Evolutionary conservation across 2,797 vertebrate species (phyloP).

Genomic region (Semotilus atromaculatus): DNA sequence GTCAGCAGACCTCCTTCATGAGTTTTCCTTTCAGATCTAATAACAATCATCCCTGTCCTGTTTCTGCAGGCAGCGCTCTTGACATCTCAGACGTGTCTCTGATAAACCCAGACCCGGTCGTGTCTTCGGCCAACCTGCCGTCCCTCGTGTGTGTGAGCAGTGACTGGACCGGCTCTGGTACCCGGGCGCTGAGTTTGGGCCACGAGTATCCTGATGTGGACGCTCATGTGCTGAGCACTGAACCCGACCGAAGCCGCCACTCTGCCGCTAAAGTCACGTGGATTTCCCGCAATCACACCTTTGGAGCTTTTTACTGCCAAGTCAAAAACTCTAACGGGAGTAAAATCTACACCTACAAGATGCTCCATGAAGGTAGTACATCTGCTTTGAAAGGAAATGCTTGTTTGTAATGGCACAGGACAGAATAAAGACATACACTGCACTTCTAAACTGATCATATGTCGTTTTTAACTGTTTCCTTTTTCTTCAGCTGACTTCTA

Average conservation of each 20-base stretch:
- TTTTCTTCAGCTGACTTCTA: constrained; percentile 80
- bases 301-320: constrained; percentile 86
- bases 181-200: constrained; percentile 71
- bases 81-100: constrained; percentile 82
- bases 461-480: background rate
- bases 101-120: constrained; percentile 86
- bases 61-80: constrained; percentile 76
- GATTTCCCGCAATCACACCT: constrained; percentile 81
- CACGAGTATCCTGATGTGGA: constrained; percentile 78
- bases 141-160: constrained; percentile 84
- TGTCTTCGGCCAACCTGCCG: constrained; percentile 76
- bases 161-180: constrained; percentile 74
- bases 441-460: constrained; percentile 3
- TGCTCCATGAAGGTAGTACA: constrained; percentile 78
- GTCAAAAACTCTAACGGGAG: constrained; percentile 77
- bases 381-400: background rate
- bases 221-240: constrained; percentile 76
- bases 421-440: background rate
- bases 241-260: constrained; percentile 73
- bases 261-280: constrained; percentile 82
- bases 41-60: background rate
- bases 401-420: background rate
- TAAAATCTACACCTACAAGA: constrained; percentile 86
- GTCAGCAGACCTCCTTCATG: no score
- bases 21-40: no score